Base-by-base conservation (phyloP, 2,113 vertebrate genomes). In the Rhea americana region DNA sequence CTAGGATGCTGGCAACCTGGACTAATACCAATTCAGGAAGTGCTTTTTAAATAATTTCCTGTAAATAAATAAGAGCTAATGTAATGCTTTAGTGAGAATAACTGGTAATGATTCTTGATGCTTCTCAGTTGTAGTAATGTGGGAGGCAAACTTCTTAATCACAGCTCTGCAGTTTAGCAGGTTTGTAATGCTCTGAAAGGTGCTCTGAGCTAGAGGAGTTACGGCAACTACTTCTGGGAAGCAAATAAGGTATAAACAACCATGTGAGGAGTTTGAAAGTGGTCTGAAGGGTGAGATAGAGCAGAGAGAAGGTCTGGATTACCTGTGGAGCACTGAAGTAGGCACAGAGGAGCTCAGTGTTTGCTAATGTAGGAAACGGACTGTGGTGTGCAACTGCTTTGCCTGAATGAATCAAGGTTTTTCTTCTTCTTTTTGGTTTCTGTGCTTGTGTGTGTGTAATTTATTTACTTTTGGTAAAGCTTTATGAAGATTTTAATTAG, bases 141-240 rank as follows among this genome's bases (percentile, higher is more conserved):
- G 65, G 55, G 85, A 62, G 15, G 26, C 24, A 53, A 39, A 4
- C 18, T 22, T 80, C 11, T 82, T 48, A 21, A 20, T 73, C 22
- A 0, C 15, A 50, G 22, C 35, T 43, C 1, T 2, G 62, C 74
- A 81, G 4, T 41, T 77, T 26, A 9, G 39, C 61, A 2, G 37
- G 25, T 45, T 48, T 30, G 35, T 39, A 11, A 28, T 18, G n/a
- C 35, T 55, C 11, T 65, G 73, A 7, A 21, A 58, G 51, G 48
- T 35, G 72, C 43, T 43, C 18, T 18, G 74, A 75, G 63, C 5
- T 56, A 2, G 24, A 71, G 37, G 28, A 75, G 47, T 32, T 65
- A 13, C 0, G 0, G 63, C 39, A 58, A 8, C n/a, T 39, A 12
- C 1, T 37, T 51, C 45, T 71, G 50, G 41, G 81, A 32, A 79